Conservation (phyloP, 2,888 invertebrate genomes). For the Ecliptopera silaceata region DNA sequence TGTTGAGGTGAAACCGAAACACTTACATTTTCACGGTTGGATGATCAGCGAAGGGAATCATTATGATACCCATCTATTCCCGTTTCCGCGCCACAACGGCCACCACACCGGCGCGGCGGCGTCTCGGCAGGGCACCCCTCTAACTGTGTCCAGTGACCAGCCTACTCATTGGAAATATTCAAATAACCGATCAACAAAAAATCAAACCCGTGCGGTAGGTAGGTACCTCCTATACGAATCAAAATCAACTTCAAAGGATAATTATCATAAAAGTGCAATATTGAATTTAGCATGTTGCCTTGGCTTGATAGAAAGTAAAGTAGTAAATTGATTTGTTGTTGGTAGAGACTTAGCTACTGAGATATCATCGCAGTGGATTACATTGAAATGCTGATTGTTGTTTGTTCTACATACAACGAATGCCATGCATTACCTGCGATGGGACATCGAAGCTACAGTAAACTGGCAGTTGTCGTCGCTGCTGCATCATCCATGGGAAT, state of each 20-base stretch:
- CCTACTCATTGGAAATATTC: background rate
- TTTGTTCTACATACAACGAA: constrained; percentile 10
- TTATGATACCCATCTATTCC: constrained; percentile 5
- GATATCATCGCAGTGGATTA: constrained; percentile 19
- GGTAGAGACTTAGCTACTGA: no score
- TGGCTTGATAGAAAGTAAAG: constrained; percentile 2
- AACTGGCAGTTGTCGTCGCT: constrained; percentile 17
- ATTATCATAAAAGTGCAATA: constrained; percentile 2
- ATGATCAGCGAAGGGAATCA: constrained; percentile 5
- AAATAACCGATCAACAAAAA: no score
- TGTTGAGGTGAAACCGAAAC: background rate
- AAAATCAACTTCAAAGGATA: background rate
- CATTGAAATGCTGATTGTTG: constrained; percentile 8
- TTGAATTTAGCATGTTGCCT: constrained; percentile 26
- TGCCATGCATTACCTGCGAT: constrained; percentile 5
- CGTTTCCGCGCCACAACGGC: background rate
- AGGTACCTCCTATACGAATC: no score
- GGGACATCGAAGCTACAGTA: constrained; percentile 25
- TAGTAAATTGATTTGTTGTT: constrained; percentile 22
- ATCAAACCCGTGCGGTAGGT: no score
- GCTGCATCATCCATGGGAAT: no score
- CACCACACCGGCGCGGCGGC: background rate
- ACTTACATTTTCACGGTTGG: constrained; percentile 5
- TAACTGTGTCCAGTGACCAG: constrained; percentile 8
- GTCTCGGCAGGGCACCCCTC: background rate